Evolutionary conservation across 2,113 vertebrate genomes (phyloP).

Genomic region (Lophius piscatorius): DNA sequence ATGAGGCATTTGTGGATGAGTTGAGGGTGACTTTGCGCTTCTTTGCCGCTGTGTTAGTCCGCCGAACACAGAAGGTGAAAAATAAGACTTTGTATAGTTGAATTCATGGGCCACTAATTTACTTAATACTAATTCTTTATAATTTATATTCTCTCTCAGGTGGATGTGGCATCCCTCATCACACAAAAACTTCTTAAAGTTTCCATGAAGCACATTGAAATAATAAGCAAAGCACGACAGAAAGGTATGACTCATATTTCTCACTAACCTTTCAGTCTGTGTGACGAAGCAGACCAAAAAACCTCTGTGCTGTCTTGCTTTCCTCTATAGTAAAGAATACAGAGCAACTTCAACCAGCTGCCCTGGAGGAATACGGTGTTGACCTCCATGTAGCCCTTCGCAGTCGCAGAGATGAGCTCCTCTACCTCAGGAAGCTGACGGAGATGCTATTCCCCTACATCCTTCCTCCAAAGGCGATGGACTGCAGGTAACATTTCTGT

Average conservation of each 20-base stretch:
- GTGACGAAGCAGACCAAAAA: background rate
- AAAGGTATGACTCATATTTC: constrained; percentile 83
- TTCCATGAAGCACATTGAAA: constrained; percentile 97
- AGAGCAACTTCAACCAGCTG: constrained; percentile 91
- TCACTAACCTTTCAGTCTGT: background rate
- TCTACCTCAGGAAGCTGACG: constrained; percentile 94
- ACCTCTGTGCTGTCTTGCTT: background rate
- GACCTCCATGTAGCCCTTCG: constrained; percentile 94
- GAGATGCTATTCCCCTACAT: constrained; percentile 95
- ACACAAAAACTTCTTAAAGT: constrained; percentile 94
- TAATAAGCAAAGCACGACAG: constrained; percentile 93
- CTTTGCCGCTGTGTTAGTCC: constrained; percentile 91
- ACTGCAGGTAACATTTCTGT: constrained; percentile 86
- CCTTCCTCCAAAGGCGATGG: constrained; percentile 91
- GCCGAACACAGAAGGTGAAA: constrained; percentile 92
- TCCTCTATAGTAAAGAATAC: constrained; percentile 85
- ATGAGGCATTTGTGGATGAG: constrained; percentile 95
- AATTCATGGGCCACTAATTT: background rate
- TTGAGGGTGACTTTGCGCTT: constrained; percentile 90
- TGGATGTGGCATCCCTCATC: constrained; percentile 91
- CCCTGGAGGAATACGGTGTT: constrained; percentile 94
- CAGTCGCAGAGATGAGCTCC: constrained; percentile 94
- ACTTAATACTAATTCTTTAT: background rate
- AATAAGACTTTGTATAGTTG: background rate
- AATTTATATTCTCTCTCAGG: constrained; percentile 70